Evolutionary conservation across 2,888 invertebrate genomes (phyloP).

Genomic region (Pegoplata infirma): DNA sequence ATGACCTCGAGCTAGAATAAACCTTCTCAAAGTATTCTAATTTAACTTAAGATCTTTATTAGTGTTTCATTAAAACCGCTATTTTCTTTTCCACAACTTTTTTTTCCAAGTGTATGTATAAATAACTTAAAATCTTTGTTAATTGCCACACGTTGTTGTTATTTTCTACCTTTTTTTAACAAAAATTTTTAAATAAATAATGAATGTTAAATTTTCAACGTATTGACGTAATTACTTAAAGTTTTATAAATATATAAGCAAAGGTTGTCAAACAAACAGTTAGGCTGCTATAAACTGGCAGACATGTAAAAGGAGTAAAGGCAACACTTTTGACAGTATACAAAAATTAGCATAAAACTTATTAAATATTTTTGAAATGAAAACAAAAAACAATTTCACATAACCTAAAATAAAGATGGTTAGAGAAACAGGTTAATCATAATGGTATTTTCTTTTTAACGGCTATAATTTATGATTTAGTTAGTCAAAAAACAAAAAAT

Average conservation of each 20-base stretch:
- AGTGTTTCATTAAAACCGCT: too few relatives aligned
- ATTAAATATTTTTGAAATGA: neutral
- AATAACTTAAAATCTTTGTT: constrained; percentile 29
- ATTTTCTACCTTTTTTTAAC: neutral
- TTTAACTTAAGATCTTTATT: too few relatives aligned
- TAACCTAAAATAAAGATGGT: neutral
- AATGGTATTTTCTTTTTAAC: neutral
- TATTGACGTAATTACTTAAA: constrained; percentile 30
- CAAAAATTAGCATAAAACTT: neutral
- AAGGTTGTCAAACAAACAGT: neutral
- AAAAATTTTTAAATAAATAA: constrained; percentile 29
- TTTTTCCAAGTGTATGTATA: neutral
- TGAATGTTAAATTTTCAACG: constrained; percentile 12
- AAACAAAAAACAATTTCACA: too few relatives aligned
- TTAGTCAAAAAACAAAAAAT: neutral
- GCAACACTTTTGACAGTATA: neutral
- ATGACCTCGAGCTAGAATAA: too few relatives aligned
- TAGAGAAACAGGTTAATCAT: neutral
- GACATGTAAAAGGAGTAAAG: neutral
- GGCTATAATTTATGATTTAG: neutral
- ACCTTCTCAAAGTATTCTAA: too few relatives aligned
- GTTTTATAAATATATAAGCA: constrained; percentile 2
- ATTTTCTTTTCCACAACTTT: neutral
- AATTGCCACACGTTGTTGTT: constrained; percentile 33
- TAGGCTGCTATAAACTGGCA: neutral